Conservation (phyloP, 2,797 vertebrate species). For the Neopelma chrysocephalum region DNA sequence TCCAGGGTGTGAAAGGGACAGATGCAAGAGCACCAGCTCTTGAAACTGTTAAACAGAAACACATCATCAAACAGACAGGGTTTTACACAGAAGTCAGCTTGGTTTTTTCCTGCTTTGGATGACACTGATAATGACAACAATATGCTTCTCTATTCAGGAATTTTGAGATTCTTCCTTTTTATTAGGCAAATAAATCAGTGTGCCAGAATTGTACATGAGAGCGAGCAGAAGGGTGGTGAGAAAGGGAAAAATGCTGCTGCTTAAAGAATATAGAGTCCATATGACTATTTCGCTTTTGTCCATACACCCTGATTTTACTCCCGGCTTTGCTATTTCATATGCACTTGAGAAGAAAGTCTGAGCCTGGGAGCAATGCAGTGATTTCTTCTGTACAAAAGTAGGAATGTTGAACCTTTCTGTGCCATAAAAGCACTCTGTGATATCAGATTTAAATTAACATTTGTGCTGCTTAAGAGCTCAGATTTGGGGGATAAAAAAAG, state of each 20-base stretch:
- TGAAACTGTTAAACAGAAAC: background rate
- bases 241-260: background rate
- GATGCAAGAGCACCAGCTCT: background rate
- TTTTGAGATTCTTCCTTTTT: background rate
- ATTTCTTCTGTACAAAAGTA: conserved; percentile 12
- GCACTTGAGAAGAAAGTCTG: background rate
- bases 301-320: background rate
- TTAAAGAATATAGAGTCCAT: background rate
- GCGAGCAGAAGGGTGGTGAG: background rate
- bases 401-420: background rate
- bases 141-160: background rate
- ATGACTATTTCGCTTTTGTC: background rate
- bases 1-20: background rate
- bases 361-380: background rate
- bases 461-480: background rate
- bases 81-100: background rate
- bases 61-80: background rate
- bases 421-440: background rate
- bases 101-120: background rate
- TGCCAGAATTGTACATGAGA: background rate
- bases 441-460: background rate
- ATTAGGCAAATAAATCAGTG: background rate
- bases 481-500: background rate
- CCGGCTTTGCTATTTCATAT: background rate
- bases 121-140: background rate